These are phyloP conservation scores for Nomada ferruginata DNA, from an alignment of 2,888 invertebrate genomes.

Conservation along the genomic window DNA sequence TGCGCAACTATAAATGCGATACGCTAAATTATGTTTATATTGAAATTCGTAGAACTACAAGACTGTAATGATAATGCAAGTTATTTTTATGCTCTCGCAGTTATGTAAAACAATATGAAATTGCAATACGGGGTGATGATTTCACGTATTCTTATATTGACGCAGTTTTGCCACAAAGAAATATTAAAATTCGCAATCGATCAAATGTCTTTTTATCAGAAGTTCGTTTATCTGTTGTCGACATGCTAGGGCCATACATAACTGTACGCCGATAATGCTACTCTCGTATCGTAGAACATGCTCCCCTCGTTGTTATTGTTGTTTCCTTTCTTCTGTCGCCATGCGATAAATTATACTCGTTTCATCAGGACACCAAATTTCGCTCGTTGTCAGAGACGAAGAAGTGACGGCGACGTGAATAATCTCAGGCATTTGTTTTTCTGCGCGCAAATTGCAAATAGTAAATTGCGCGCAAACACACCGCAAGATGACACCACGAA, in stretches of 20 bases:
- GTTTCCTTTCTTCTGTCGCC: not conserved
- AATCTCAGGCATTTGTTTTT: slow-evolving; percentile 9
- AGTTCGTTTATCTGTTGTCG: slow-evolving; percentile 42
- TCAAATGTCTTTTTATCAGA: slow-evolving; percentile 45
- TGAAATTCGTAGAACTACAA: not conserved
- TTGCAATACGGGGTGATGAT: not conserved
- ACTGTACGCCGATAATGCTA: slow-evolving; percentile 20
- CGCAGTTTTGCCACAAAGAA: slow-evolving; percentile 12
- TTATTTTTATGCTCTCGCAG: slow-evolving; percentile 5
- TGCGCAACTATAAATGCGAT: too few relatives aligned
- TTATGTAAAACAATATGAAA: slow-evolving; percentile 26
- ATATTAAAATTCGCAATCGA: slow-evolving; percentile 29
- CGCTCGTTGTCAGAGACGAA: slow-evolving; percentile 1
- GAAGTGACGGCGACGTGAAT: not conserved
- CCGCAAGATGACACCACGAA: slow-evolving; percentile 36
- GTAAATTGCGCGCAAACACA: not conserved
- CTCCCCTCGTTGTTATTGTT: not conserved
- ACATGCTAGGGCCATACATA: slow-evolving; percentile 9
- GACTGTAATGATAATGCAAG: not conserved
- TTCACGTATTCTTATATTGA: not conserved
- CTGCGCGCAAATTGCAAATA: not conserved
- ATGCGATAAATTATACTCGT: slow-evolving; percentile 6
- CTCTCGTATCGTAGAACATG: slow-evolving; percentile 5
- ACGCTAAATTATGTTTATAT: not conserved
- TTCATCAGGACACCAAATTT: slow-evolving; percentile 1